Conservation (phyloP, 64 coral and sea anemone genomes). For the Montipora efflorescens region DNA sequence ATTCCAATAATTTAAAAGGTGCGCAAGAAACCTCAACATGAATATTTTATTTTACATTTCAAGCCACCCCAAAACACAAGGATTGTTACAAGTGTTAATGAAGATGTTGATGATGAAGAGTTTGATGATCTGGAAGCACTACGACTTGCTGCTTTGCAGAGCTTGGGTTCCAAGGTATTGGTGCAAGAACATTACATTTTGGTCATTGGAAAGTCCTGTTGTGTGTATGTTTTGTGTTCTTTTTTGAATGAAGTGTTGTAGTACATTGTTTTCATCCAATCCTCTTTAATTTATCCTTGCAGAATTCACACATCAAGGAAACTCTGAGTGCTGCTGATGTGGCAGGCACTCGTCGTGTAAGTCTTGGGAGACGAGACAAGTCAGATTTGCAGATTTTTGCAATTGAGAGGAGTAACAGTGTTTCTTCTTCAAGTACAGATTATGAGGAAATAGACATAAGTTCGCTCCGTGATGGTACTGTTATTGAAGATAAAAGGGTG, state of each 20-base stretch:
- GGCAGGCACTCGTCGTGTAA: constrained; percentile 6
- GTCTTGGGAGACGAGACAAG: constrained; percentile 12
- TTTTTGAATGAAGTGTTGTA: not conserved
- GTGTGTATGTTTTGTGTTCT: not conserved
- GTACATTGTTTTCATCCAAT: not conserved
- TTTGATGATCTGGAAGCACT: constrained; percentile 46
- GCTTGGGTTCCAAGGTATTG: constrained; percentile 27
- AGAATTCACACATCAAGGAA: not conserved
- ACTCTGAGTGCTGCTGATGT: not conserved
- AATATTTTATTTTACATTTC: not conserved
- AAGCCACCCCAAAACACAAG: not conserved
- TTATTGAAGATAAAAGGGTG: not conserved
- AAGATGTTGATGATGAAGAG: constrained; percentile 25
- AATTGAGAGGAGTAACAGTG: constrained; percentile 11
- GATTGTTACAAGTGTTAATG: constrained; percentile 39
- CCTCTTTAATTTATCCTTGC: not conserved
- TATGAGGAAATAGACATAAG: constrained; percentile 41
- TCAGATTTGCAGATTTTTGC: constrained; percentile 33
- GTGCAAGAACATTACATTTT: not conserved
- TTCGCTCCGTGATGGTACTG: not conserved
- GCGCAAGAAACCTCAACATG: not conserved
- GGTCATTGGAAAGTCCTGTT: not conserved
- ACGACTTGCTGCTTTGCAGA: constrained; percentile 23
- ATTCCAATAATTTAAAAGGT: not conserved
- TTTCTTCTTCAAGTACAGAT: constrained; percentile 50